Evolutionary conservation across 2,113 vertebrate species (phyloP).

Genomic region (Rhinolophus ferrumequinum): DNA sequence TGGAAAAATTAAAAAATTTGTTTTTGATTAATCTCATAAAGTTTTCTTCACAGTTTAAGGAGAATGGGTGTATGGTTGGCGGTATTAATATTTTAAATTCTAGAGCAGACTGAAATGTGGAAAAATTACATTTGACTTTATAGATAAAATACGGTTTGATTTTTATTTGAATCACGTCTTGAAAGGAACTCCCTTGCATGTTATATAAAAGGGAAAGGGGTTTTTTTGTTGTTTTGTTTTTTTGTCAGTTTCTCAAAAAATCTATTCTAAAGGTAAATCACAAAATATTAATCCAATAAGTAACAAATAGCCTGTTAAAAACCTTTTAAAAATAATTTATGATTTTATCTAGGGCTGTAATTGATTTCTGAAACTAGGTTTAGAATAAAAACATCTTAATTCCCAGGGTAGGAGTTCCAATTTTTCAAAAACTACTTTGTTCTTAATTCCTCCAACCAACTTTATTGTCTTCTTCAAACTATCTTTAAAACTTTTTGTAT

Average conservation of each 20-base stretch:
- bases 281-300: not conserved
- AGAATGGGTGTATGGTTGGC: not conserved
- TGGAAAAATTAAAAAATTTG: not conserved
- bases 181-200: not conserved
- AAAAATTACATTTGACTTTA: not conserved
- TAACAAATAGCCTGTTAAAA: conserved; percentile 40
- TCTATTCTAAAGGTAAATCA: conserved; percentile 12
- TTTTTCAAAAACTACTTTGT: not conserved
- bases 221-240: no score
- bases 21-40: conserved; percentile 17
- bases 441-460: not conserved
- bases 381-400: conserved; percentile 19
- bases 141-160: not conserved
- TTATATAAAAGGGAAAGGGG: not conserved
- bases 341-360: conserved; percentile 1
- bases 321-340: not conserved
- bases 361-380: conserved; percentile 29
- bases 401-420: not conserved
- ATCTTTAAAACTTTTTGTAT: not conserved
- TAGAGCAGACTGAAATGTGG: not conserved
- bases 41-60: not conserved
- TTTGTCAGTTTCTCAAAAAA: not conserved
- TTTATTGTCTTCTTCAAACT: conserved; percentile 3
- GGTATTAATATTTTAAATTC: not conserved
- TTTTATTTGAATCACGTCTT: conserved; percentile 45